Evolutionary conservation across 2,888 invertebrate genomes (phyloP).

Genomic region (Pheosia gnoma): DNA sequence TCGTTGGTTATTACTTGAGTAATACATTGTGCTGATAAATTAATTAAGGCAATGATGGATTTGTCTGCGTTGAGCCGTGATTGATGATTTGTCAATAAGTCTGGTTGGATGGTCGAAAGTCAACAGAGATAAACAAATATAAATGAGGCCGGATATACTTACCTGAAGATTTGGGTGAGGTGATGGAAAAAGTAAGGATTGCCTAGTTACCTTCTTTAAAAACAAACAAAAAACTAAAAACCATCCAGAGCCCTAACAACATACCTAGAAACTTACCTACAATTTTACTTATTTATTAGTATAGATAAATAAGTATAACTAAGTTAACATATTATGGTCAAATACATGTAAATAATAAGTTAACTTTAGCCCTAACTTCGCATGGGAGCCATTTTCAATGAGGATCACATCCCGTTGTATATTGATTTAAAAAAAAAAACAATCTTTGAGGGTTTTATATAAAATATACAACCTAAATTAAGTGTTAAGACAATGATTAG

Average conservation of each 20-base stretch:
- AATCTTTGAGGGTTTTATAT: no score
- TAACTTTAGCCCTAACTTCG: no score
- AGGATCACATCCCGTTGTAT: no score
- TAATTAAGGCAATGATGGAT: conserved; percentile 66
- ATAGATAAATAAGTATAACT: no score
- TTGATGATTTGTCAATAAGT: conserved; percentile 71
- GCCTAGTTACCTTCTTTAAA: neutral
- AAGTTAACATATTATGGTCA: no score
- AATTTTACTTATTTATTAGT: no score
- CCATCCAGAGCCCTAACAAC: no score
- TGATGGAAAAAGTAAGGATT: conserved; percentile 6
- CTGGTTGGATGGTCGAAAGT: conserved; percentile 49
- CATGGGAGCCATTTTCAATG: no score
- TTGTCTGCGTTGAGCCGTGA: conserved; percentile 54
- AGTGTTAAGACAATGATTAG: neutral
- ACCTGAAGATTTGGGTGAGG: conserved; percentile 12
- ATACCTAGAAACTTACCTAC: no score
- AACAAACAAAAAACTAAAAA: neutral
- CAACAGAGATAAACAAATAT: conserved; percentile 41
- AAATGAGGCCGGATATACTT: conserved; percentile 27
- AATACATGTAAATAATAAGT: no score
- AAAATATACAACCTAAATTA: neutral
- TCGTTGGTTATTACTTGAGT: conserved; percentile 14
- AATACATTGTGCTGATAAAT: conserved; percentile 47
- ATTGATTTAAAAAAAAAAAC: no score